These are phyloP conservation scores for Dendronephthya gigantea DNA, from an alignment of 64 coral and sea anemone genomes.

Conservation along the genomic window DNA sequence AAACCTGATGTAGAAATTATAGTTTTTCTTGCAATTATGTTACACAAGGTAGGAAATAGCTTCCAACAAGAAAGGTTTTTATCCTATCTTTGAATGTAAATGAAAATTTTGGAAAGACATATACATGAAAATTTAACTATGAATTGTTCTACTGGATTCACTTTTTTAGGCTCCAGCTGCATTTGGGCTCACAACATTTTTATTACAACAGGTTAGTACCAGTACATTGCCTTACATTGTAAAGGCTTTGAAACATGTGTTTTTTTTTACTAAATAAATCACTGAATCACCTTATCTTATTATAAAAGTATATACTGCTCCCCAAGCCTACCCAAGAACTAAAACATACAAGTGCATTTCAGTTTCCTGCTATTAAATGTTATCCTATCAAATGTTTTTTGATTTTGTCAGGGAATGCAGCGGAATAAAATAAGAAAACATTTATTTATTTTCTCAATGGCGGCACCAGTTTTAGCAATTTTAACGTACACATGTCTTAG, in stretches of 20 bases:
- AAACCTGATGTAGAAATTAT: constrained; percentile 99
- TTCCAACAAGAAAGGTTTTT: background rate
- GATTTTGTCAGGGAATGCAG: constrained; percentile 54
- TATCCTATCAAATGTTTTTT: background rate
- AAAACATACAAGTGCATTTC: too few relatives aligned
- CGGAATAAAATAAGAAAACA: constrained; percentile 93
- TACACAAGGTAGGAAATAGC: constrained; percentile 63
- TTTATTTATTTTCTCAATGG: constrained; percentile 73
- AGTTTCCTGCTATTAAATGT: background rate
- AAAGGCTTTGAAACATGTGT: too few relatives aligned
- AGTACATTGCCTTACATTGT: too few relatives aligned
- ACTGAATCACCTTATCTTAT: background rate
- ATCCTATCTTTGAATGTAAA: too few relatives aligned
- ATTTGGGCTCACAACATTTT: constrained; percentile 88
- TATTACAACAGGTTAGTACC: constrained; percentile 74
- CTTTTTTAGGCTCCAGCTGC: constrained; percentile 80
- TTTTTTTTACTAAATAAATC: too few relatives aligned
- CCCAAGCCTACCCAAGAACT: too few relatives aligned
- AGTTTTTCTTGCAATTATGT: constrained; percentile 96
- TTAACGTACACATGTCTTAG: constrained; percentile 89
- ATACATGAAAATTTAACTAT: background rate
- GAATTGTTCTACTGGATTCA: background rate
- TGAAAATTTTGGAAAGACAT: too few relatives aligned
- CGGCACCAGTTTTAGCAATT: constrained; percentile 71
- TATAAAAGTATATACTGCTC: too few relatives aligned